A percentile compares a stretch with the other conserved stretches of the same genome.
Conservation (phyloP, 2,113 vertebrate genomes). For the Ailuropoda melanoleuca region DNA sequence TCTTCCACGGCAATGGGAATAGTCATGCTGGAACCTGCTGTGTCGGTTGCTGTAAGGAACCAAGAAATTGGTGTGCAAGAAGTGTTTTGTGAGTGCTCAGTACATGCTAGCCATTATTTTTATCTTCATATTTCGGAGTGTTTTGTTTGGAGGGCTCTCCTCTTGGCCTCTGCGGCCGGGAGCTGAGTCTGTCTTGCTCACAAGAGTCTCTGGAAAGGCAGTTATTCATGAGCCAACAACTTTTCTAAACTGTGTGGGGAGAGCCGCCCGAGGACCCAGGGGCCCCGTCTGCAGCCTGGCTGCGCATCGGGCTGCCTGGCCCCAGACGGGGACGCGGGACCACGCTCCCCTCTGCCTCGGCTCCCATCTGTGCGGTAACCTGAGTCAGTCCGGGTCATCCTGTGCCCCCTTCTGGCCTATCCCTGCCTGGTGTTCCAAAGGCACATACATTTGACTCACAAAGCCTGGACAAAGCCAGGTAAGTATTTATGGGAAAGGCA, state of each 20-base stretch:
- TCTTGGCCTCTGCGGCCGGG: neutral
- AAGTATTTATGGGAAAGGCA: neutral
- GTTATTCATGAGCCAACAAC: conserved; percentile 45
- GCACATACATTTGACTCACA: neutral
- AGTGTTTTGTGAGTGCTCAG: neutral
- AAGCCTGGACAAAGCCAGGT: neutral
- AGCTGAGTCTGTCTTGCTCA: neutral
- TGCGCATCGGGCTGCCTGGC: rapidly evolving
- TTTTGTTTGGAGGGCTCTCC: neutral
- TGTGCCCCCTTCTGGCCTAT: neutral
- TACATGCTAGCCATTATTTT: neutral
- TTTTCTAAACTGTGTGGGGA: neutral
- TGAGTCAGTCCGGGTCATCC: neutral
- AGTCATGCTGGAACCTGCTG: neutral
- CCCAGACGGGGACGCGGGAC: no score
- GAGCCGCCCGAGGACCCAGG: neutral
- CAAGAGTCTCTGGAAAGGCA: neutral
- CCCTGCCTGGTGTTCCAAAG: neutral
- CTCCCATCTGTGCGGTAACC: neutral
- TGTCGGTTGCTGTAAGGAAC: neutral
- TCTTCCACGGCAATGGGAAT: neutral
- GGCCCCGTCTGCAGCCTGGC: neutral
- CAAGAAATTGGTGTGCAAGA: neutral
- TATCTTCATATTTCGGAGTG: neutral
- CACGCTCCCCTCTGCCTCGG: rapidly evolving